Evolutionary conservation across 2,888 invertebrate species (phyloP), one percentile per base, ranked within the genome.

Genomic region (Athetis lepigone): DNA sequence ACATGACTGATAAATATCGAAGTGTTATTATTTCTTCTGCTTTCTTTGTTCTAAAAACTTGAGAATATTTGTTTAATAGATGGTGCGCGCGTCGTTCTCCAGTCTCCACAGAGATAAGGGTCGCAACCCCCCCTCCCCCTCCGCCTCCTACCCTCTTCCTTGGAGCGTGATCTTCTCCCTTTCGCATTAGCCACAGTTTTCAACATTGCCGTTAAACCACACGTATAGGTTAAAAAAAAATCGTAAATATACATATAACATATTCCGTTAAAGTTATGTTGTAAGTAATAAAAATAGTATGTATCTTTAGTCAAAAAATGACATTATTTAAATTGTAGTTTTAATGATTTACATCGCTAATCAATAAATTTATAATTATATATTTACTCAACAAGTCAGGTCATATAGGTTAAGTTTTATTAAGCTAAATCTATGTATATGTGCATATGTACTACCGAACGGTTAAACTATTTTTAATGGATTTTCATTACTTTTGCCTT

Each of bases 41-140:
- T 61, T 62, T 68, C 70, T 73, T 69, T 75, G 67, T 77, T 75
- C 49, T 50, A 60, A 55, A 70, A 81, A 69, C 51, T 70, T 55
- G 29, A 69, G 51, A 47, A 59, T 64, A 75, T 72, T 75, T 79
- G 55, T 64, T 42, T 56, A 61, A 49, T 65, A 69, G 66, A 62
- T 67, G 81, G 68, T 90, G 90, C 88, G 89, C 89, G 89, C 88
- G 88, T 88, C 88, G 88, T 62, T 82, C 67, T 81, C 70, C 59
- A 65, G 61, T 82, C 67, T 81, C 70, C 59, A 67, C 50, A 39
- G 61, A 79, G 75, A 75, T 73, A 79, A 86, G 84, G 80, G 81
- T 70, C 81, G 74, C 70, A 57, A 55, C 72, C 71, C 74, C 70
- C 62, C 73, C 37, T 77, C 72, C 56, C 72, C 71, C 74, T 70